Percentiles rank a stretch among this genome's conserved stretches.
These are phyloP conservation scores for Junonia oenone DNA, from an alignment of 2,888 invertebrate species.

Conservation along the genomic window DNA sequence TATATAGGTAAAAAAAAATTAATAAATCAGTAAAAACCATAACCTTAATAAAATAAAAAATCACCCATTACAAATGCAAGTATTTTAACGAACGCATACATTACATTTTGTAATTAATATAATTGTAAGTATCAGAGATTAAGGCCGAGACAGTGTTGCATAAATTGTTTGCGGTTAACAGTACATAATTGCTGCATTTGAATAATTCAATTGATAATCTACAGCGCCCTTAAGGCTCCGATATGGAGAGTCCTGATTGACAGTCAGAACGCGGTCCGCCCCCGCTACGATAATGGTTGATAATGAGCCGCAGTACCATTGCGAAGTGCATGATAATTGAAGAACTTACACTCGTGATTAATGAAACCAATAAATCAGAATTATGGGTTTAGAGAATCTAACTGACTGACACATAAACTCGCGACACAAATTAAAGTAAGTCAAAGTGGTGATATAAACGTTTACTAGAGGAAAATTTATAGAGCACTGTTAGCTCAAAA, in stretches of 20 bases:
- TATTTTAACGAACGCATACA: background rate
- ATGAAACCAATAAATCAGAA: conserved; percentile 43
- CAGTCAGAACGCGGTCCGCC: conserved; percentile 56
- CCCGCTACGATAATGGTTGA: conserved; percentile 55
- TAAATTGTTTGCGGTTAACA: conserved; percentile 24
- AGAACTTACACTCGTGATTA: conserved; percentile 16
- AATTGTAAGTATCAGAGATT: conserved; percentile 15
- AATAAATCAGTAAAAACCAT: background rate
- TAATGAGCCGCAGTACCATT: conserved; percentile 52
- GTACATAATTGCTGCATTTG: conserved; percentile 36
- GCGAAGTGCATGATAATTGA: conserved; percentile 57
- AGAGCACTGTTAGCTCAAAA: no score
- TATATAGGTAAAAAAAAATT: background rate
- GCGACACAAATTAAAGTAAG: background rate
- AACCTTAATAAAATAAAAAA: background rate
- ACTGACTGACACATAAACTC: background rate
- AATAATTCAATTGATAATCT: conserved; percentile 49
- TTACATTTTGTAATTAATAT: conserved; percentile 16
- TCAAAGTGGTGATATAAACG: no score
- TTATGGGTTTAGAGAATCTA: conserved; percentile 17
- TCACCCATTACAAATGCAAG: background rate
- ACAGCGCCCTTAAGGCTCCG: conserved; percentile 41
- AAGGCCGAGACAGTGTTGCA: conserved; percentile 12
- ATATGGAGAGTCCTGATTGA: conserved; percentile 42
- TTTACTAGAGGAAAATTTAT: no score